Evolutionary conservation across 2,797 vertebrate species (phyloP), one percentile per base, ranked within the genome.

Genomic region (Acanthopagrus latus): DNA sequence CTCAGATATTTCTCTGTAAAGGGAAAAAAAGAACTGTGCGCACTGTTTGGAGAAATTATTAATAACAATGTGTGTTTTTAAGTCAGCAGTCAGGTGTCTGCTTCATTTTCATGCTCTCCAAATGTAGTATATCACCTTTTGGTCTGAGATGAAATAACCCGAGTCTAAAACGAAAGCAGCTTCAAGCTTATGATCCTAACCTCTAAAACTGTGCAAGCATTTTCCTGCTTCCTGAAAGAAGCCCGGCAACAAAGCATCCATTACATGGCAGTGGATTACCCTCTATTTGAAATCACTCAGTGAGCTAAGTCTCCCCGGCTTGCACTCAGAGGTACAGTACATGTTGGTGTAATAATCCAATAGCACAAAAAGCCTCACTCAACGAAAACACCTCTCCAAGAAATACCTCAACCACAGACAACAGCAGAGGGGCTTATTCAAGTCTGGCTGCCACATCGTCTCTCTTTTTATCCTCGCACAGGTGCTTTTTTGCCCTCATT

Each of bases 181-280:
- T 57, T 62, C 66, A 21, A 46, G 51, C 66, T 80, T 17, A 11
- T 70, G 74, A 80, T 79, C 63, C 69, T 12, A 69, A 83, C 78
- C 88, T 78, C 76, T 66, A 56, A 88, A 84, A 83, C 74, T 65
- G 60, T 33, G 71, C 18, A 2, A 83, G 74, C 83, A 43, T 91
- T 87, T 81, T 71, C 60, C 80, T 73, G 64, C 76, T 78, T 89
- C 82, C 80, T 78, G 78, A 87, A 87, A 87, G 78, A 72, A 78
- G 65, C 81, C 62, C 27, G n/a, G 73, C 83, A 88, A 88, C 88
- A 91, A 90, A 92, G 89, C 88, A 83, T 91, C 92, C 79, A 89
- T 93, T 91, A 91, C 89, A 80, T 84, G 74, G 79, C 80, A 82
- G 87, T 89, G 89, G 92, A 94, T 93, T 92, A 91, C 82, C 86